A percentile compares a stretch with the other conserved stretches of the same genome.
Evolutionary conservation across 2,888 invertebrate genomes (phyloP).

Genomic region (Onchidella celtica): DNA sequence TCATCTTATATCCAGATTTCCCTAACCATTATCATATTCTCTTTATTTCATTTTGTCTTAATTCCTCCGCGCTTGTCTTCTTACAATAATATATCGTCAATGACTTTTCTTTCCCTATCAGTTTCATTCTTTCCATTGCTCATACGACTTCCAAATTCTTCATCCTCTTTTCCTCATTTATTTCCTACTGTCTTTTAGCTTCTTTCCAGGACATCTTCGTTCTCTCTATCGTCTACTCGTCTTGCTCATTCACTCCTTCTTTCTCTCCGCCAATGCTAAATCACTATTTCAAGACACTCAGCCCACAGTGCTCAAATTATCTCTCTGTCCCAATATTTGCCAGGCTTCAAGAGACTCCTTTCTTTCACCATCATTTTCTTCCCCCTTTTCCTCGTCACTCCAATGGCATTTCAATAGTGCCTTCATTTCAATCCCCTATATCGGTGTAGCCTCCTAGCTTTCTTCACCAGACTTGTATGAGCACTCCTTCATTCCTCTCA

Average conservation of each 20-base stretch:
- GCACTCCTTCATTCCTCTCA: too few relatives aligned
- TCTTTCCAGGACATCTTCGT: too few relatives aligned
- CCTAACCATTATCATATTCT: too few relatives aligned
- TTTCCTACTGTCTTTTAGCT: not conserved
- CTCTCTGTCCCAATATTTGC: slow-evolving; percentile 26
- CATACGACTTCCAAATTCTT: not conserved
- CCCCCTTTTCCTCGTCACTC: not conserved
- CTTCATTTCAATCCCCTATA: too few relatives aligned
- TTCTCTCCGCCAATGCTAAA: not conserved
- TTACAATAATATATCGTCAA: too few relatives aligned
- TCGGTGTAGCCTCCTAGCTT: too few relatives aligned
- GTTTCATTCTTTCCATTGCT: not conserved
- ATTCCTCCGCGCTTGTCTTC: not conserved
- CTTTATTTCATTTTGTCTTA: not conserved
- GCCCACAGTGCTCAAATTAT: not conserved
- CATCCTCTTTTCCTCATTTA: not conserved
- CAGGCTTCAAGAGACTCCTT: not conserved
- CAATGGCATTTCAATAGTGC: too few relatives aligned
- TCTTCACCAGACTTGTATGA: too few relatives aligned
- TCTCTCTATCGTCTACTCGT: not conserved
- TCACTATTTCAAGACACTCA: not conserved
- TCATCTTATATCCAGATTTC: too few relatives aligned
- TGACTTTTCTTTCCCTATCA: not conserved
- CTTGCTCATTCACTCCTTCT: not conserved
- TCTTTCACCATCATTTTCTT: not conserved